Evolutionary conservation across 2,113 vertebrate genomes (phyloP).

Genomic region (Clarias magur): DNA sequence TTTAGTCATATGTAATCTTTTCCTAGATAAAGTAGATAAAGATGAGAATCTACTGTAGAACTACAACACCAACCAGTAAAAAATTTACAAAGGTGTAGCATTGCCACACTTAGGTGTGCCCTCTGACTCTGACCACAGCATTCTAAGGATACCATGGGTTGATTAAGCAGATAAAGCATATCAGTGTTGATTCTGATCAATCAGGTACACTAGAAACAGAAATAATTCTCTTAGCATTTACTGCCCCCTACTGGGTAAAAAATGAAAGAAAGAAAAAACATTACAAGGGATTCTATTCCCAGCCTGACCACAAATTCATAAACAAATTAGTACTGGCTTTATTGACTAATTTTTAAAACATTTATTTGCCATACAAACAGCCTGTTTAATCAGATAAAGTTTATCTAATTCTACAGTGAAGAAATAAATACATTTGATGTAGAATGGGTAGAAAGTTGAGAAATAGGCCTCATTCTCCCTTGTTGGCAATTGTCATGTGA

Average conservation of each 20-base stretch:
- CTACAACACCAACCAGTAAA: background rate
- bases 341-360: background rate
- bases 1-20: too few species aligned
- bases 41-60: background rate
- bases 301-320: background rate
- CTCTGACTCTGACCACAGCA: constrained; percentile 6
- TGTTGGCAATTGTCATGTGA: background rate
- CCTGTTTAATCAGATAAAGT: too few species aligned
- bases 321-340: background rate
- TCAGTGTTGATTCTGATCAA: constrained; percentile 40
- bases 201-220: background rate
- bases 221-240: constrained; percentile 17
- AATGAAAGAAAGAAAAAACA: background rate
- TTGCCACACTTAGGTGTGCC: background rate
- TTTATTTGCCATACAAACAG: background rate
- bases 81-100: background rate
- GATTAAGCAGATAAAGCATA: constrained; percentile 39
- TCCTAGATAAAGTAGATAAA: background rate
- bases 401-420: background rate
- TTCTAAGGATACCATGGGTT: background rate
- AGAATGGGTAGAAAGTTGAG: background rate
- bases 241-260: constrained; percentile 36
- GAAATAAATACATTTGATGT: background rate
- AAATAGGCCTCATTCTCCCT: background rate
- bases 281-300: background rate